A percentile compares a stretch with the other conserved stretches of the same genome.
Evolutionary conservation across 2,113 vertebrate species (phyloP).

Genomic region (Callithrix jacchus): DNA sequence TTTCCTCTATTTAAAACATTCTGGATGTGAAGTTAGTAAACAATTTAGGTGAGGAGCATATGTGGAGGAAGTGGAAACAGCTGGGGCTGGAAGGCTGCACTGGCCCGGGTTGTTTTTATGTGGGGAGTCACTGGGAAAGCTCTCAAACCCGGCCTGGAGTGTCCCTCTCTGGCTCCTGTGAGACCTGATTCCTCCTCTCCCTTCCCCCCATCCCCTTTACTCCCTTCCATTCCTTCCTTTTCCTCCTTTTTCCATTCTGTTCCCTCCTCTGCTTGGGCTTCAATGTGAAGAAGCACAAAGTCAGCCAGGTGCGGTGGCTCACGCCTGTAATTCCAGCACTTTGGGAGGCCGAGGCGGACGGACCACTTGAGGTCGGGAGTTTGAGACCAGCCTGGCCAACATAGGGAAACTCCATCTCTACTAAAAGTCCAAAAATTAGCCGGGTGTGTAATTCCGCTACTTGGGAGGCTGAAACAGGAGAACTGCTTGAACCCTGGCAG

Average conservation of each 20-base stretch:
- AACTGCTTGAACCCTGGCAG: no score
- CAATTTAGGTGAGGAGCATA: constrained; percentile 78
- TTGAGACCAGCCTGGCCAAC: no score
- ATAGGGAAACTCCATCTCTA: no score
- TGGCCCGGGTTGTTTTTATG: constrained; percentile 71
- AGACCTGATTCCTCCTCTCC: background rate
- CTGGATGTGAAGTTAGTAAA: constrained; percentile 82
- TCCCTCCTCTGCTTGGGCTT: background rate
- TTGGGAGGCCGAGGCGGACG: no score
- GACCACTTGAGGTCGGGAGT: no score
- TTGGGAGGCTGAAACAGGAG: no score
- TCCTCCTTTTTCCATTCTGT: background rate
- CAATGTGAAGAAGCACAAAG: background rate
- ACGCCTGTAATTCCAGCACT: no score
- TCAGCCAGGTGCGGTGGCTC: no score
- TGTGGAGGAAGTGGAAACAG: constrained; percentile 86
- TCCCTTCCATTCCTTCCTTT: no score
- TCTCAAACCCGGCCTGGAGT: constrained; percentile 44
- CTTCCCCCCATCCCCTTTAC: accelerated
- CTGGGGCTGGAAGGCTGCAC: constrained; percentile 76
- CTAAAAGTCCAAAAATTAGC: no score
- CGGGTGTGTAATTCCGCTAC: no score
- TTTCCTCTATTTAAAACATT: constrained; percentile 69
- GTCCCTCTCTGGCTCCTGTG: constrained; percentile 27
- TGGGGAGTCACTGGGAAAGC: constrained; percentile 48